Conservation (phyloP, 2,797 vertebrate species). For the Lindbergichthys nudifrons region DNA sequence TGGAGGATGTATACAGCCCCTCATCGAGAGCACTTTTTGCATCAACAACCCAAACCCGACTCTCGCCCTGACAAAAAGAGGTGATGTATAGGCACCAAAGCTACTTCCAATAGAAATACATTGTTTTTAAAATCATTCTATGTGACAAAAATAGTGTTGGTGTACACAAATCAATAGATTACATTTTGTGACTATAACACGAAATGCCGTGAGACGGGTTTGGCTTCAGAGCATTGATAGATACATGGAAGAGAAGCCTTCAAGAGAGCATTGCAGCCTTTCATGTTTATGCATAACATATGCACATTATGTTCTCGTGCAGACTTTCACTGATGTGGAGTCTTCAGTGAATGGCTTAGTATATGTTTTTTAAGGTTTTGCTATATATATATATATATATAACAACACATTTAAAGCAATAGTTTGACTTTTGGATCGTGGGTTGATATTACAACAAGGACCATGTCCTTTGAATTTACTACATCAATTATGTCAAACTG, state of each 20-base stretch:
- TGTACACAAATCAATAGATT: too few relatives aligned
- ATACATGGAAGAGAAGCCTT: not conserved
- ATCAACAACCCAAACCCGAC: too few relatives aligned
- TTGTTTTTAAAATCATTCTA: too few relatives aligned
- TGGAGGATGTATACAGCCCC: not conserved
- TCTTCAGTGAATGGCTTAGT: not conserved
- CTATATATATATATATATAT: too few relatives aligned
- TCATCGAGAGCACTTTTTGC: not conserved
- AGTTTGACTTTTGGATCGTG: not conserved
- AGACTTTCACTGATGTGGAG: not conserved
- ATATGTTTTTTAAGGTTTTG: too few relatives aligned
- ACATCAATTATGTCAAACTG: not conserved
- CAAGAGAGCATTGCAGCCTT: not conserved
- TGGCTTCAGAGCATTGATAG: not conserved
- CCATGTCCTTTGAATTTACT: not conserved
- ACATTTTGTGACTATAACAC: too few relatives aligned
- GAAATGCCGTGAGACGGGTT: too few relatives aligned
- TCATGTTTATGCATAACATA: not conserved
- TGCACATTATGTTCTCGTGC: not conserved
- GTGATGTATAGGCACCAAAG: too few relatives aligned
- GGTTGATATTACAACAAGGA: not conserved
- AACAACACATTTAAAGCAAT: not conserved
- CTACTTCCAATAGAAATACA: too few relatives aligned
- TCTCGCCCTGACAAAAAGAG: too few relatives aligned
- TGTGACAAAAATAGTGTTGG: too few relatives aligned